These are phyloP conservation scores for Drosophila varians DNA, from an alignment of 1,140 invertebrate species.

Conservation along the genomic window DNA sequence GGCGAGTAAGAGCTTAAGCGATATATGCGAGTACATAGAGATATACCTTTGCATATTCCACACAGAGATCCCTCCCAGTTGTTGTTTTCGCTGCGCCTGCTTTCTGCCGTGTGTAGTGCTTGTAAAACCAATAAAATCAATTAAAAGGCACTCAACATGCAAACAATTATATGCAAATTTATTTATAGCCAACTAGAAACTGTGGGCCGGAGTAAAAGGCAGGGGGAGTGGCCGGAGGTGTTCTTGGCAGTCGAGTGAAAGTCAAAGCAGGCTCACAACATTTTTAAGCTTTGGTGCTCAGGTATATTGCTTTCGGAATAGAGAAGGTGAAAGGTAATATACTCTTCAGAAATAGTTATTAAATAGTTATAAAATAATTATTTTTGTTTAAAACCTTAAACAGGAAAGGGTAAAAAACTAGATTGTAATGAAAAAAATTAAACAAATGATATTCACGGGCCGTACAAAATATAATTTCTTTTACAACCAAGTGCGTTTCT, in stretches of 20 bases:
- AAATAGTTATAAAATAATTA: background rate
- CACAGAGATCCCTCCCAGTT: background rate
- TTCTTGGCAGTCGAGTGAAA: constrained; percentile 17
- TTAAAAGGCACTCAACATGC: constrained; percentile 80
- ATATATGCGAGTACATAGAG: constrained; percentile 15
- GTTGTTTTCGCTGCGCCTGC: constrained; percentile 21
- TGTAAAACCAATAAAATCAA: constrained; percentile 80
- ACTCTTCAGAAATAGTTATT: no score
- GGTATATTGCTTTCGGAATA: constrained; percentile 1
- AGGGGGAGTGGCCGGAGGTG: background rate
- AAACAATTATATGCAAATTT: constrained; percentile 82
- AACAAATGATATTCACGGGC: no score
- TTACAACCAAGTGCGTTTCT: background rate
- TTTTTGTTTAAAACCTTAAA: no score
- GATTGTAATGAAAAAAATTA: background rate
- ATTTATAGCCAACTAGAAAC: constrained; percentile 59
- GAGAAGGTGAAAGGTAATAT: background rate
- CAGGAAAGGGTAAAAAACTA: no score
- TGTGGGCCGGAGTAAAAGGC: constrained; percentile 11
- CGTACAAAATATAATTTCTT: background rate
- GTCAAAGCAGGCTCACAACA: constrained; percentile 66
- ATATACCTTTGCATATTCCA: constrained; percentile 3
- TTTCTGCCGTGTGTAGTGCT: constrained; percentile 51
- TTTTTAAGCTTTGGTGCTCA: constrained; percentile 37
- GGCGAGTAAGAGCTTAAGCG: constrained; percentile 50